Conservation (phyloP, 2,888 invertebrate species). For the Endotricha flammealis region DNA sequence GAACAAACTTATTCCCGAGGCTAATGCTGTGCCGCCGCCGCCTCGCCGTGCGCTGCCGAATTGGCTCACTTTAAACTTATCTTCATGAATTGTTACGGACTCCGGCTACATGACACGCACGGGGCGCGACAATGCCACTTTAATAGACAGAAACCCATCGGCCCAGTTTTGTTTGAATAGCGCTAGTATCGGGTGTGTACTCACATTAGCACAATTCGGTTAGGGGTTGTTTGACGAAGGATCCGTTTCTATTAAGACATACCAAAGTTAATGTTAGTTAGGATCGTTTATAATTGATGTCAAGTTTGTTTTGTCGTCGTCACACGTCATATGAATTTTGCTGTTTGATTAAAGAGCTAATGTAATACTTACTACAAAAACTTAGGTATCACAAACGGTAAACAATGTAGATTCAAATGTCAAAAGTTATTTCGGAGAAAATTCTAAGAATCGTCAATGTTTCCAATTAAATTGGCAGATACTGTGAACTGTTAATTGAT, state of each 20-base stretch:
- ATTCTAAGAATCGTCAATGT: no score
- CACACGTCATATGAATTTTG: conserved; percentile 8
- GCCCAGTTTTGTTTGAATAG: conserved; percentile 69
- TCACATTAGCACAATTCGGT: conserved; percentile 55
- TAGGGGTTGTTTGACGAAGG: conserved; percentile 60
- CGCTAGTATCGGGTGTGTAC: conserved; percentile 57
- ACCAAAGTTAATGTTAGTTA: conserved; percentile 21
- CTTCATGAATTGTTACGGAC: conserved; percentile 49
- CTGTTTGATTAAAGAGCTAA: neutral
- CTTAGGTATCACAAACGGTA: no score
- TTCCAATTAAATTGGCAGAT: conserved; percentile 32
- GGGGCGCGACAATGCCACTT: conserved; percentile 34
- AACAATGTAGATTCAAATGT: neutral
- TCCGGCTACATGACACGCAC: conserved; percentile 39
- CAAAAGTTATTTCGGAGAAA: neutral
- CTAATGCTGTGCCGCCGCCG: conserved; percentile 57
- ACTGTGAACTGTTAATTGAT: conserved; percentile 37
- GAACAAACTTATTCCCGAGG: conserved; percentile 74
- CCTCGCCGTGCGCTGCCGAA: no score
- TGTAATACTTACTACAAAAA: neutral
- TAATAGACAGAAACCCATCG: conserved; percentile 56
- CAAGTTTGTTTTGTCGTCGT: conserved; percentile 30
- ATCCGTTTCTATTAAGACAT: conserved; percentile 53
- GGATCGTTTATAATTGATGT: conserved; percentile 35
- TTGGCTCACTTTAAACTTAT: conserved; percentile 59